Evolutionary conservation across 1,140 invertebrate genomes (phyloP).

Genomic region (Plectus sambesii): DNA sequence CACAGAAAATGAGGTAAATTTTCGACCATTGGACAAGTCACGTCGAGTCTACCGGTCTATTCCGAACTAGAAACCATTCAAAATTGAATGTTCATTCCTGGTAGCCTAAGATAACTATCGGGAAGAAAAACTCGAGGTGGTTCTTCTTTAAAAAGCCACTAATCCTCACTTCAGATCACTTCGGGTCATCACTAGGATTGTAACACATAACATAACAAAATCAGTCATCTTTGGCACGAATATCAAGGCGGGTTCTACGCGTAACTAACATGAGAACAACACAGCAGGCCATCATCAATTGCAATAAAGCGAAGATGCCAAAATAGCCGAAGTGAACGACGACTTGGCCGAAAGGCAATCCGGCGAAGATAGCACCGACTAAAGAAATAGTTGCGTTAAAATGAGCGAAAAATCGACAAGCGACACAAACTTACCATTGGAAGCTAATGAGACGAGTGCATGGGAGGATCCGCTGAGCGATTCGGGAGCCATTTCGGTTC

Average conservation of each 20-base stretch:
- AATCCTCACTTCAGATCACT: too few species aligned
- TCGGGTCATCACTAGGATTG: background rate
- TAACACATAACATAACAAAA: background rate
- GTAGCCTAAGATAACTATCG: too few species aligned
- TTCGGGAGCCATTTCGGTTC: background rate
- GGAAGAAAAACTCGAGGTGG: too few species aligned
- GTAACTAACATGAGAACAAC: conserved; percentile 9
- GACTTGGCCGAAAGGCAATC: conserved; percentile 11
- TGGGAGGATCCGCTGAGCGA: conserved; percentile 7
- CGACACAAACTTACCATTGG: conserved; percentile 1
- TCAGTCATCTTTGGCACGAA: background rate
- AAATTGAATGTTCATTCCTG: too few species aligned
- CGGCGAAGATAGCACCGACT: conserved; percentile 19
- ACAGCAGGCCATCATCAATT: conserved; percentile 3
- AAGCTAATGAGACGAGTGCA: conserved; percentile 13
- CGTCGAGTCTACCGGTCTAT: too few species aligned
- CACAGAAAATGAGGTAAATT: too few species aligned
- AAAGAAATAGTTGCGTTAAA: conserved; percentile 4
- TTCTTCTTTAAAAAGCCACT: too few species aligned
- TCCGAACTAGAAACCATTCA: too few species aligned
- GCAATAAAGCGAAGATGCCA: conserved; percentile 8
- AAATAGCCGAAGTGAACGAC: conserved; percentile 7
- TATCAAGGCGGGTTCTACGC: background rate
- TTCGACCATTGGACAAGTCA: too few species aligned
- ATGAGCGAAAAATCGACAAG: background rate